Evolutionary conservation across 1,140 invertebrate genomes (phyloP), one percentile per base, ranked within the genome.

Genomic region (Capitella teleta): DNA sequence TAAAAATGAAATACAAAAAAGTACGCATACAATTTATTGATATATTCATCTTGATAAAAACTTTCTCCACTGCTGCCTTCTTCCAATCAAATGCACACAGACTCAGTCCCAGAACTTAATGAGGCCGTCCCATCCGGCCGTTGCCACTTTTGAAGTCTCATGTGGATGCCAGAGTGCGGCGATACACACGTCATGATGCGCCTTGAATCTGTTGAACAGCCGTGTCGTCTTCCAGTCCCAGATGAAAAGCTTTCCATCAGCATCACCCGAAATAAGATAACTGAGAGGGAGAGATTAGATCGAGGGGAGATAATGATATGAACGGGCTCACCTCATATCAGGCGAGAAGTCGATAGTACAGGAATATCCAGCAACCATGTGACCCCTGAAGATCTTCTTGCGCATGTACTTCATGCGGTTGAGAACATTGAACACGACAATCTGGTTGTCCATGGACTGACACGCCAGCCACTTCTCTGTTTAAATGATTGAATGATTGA

Each of bases 201-300:
- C 96, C 72, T 98, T 97, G 86, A 92, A 98, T 66, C 95, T 96
- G 65, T 87, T 92, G 67, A 92, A 95, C 40, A 98, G 77, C 75
- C 95, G 93, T 30, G 92, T 96, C 0, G 90, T 94, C 70, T 98
- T 97, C 94, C 94, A 99, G 68, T 98, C 94, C 95, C 96, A 99
- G 28, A 98, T 82, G 67, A 92, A 98, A 57, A 93, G 84, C 73
- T 97, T 98, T 1, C 96, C 96, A 76, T 99, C 95, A 3, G 93
- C 95, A 76, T 99, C 96, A n/a, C 96, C 96, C 1, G 91, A 98
- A 23, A 96, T 84, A 25, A 99, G 75, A 68, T 98, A 98, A 63
- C 90, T 91, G 69, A 26, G 82, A 80, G 57, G 55, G 61, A 58
- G 51, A 60, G 36, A 43, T 1, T 21, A 38, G 32, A 12, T 1